Percentiles rank a stretch among this genome's conserved stretches.
Conservation (phyloP, 2,888 invertebrate species). For the Asteroscopus sphinx region DNA sequence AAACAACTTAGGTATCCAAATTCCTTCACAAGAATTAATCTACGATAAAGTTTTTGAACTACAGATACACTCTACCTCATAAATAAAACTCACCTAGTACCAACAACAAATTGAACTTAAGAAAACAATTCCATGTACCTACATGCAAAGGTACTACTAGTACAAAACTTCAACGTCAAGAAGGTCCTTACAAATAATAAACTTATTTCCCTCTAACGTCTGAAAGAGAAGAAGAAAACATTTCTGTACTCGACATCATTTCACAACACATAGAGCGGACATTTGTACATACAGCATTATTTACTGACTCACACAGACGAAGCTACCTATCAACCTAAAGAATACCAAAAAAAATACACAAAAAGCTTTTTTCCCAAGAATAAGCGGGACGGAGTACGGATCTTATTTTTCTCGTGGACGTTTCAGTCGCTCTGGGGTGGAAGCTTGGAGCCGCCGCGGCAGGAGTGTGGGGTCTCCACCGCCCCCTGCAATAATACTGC, state of each 20-base stretch:
- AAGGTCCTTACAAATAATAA: slow-evolving; percentile 48
- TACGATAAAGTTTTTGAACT: too few relatives aligned
- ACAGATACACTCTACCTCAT: background rate
- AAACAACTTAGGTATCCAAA: too few relatives aligned
- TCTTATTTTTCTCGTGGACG: slow-evolving; percentile 90
- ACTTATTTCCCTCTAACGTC: slow-evolving; percentile 42
- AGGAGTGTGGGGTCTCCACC: slow-evolving; percentile 74
- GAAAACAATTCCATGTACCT: slow-evolving; percentile 1
- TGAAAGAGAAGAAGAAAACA: slow-evolving; percentile 49
- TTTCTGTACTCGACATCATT: slow-evolving; percentile 64
- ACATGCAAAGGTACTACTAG: slow-evolving; percentile 20
- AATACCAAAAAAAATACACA: slow-evolving; percentile 86
- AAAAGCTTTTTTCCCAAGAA: slow-evolving; percentile 87
- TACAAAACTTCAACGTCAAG: slow-evolving; percentile 38
- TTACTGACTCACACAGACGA: slow-evolving; percentile 79
- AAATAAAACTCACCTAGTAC: background rate
- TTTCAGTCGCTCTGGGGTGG: slow-evolving; percentile 87
- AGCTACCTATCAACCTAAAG: slow-evolving; percentile 66
- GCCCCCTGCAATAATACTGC: slow-evolving; percentile 90
- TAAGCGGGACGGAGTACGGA: slow-evolving; percentile 89
- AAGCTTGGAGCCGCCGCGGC: slow-evolving; percentile 64
- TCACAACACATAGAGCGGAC: slow-evolving; percentile 67
- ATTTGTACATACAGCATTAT: slow-evolving; percentile 74
- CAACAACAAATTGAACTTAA: slow-evolving; percentile 1
- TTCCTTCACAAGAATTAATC: too few relatives aligned